These are phyloP conservation scores for Leptinotarsa tumamoca DNA, from an alignment of 2,888 invertebrate genomes.

Conservation along the genomic window DNA sequence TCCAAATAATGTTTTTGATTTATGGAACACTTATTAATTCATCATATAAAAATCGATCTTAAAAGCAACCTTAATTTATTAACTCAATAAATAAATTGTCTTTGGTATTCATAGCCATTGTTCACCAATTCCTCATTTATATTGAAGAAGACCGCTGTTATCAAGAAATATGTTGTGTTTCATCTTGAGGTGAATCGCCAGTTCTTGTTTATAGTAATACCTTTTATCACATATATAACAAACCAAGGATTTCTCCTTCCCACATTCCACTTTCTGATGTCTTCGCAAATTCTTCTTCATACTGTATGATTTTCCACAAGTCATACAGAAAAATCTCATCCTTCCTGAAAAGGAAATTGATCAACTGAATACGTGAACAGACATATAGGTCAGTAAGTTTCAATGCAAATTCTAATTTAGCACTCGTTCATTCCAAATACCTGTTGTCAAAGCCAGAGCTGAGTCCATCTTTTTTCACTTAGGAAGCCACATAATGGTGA, in stretches of 20 bases:
- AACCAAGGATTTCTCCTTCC: slow-evolving; percentile 58
- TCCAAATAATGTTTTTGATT: too few relatives aligned
- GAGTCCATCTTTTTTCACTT: too few relatives aligned
- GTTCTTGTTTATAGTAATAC: slow-evolving; percentile 58
- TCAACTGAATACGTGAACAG: background rate
- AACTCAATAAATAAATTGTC: background rate
- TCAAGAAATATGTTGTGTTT: slow-evolving; percentile 43
- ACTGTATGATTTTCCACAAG: slow-evolving; percentile 82
- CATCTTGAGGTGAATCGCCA: slow-evolving; percentile 49
- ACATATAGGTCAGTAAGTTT: background rate
- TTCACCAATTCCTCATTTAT: background rate
- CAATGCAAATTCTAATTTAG: background rate
- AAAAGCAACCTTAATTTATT: background rate
- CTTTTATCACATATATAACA: slow-evolving; percentile 51
- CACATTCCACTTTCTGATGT: slow-evolving; percentile 81
- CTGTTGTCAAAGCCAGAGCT: background rate
- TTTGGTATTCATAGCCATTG: slow-evolving; percentile 2
- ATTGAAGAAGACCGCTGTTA: slow-evolving; percentile 18
- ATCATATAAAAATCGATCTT: too few relatives aligned
- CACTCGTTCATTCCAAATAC: slow-evolving; percentile 3
- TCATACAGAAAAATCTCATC: slow-evolving; percentile 66
- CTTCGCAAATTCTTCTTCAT: slow-evolving; percentile 78
- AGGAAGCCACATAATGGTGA: too few relatives aligned
- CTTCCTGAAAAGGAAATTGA: slow-evolving; percentile 29
- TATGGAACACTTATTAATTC: too few relatives aligned